phyloP scores from a whole-genome alignment of 2,113 vertebrate genomes.

The Seriola rivoliana region DNA sequence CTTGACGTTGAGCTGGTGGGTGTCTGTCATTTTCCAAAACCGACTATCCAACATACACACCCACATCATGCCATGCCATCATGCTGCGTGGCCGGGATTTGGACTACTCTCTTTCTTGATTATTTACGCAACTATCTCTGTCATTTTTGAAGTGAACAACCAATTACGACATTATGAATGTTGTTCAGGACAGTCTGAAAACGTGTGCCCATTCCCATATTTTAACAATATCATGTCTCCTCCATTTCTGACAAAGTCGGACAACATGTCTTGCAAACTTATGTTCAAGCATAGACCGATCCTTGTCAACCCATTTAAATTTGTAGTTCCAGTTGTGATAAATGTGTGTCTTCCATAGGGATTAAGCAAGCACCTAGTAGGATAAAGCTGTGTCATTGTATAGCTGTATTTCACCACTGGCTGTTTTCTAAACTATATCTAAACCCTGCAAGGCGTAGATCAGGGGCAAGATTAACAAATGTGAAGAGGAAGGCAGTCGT shows the following conservation, averaged over 20 bases:
- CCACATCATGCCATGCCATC: too few relatives aligned
- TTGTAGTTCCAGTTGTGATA: not conserved
- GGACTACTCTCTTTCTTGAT: not conserved
- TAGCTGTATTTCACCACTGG: not conserved
- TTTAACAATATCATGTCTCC: too few relatives aligned
- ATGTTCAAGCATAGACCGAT: too few relatives aligned
- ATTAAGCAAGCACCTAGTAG: not conserved
- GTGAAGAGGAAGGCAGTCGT: slow-evolving; percentile 12
- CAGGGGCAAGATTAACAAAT: slow-evolving; percentile 15
- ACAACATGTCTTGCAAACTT: not conserved
- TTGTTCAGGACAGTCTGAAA: too few relatives aligned
- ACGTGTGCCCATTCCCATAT: too few relatives aligned
- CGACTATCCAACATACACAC: too few relatives aligned
- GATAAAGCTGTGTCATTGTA: not conserved
- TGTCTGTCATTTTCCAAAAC: not conserved
- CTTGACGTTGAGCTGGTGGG: not conserved
- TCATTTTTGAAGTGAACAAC: not conserved
- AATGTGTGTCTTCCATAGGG: not conserved
- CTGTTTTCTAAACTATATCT: not conserved
- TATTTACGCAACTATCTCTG: not conserved
- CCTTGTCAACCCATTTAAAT: not conserved
- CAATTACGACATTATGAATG: not conserved
- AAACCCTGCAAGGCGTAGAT: too few relatives aligned
- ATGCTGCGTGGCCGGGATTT: too few relatives aligned
- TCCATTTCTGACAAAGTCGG: not conserved